Base-by-base conservation (phyloP, 1,140 invertebrate species). In the Eupristina koningsbergeri region DNA sequence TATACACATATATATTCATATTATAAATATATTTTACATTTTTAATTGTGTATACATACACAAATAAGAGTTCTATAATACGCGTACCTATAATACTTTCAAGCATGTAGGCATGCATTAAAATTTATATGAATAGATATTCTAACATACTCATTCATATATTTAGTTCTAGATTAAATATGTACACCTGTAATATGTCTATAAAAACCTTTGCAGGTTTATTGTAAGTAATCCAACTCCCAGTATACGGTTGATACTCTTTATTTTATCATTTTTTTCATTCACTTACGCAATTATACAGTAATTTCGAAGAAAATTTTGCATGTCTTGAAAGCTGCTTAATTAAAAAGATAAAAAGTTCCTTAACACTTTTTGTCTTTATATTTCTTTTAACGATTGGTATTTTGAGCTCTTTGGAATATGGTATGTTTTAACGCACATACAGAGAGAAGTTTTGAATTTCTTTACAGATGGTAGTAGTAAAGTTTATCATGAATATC, bases 311-410 rank as follows among this genome's bases (percentile, higher is more conserved):
- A 83, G 77, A 81, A 85, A 67, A 34, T 63, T 73, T 61, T 41
- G 71, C n/a, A 50, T 36, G 26, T 75, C 71, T 61, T 71, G 76
- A 79, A 79, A 73, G 80, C 61, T 80, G 81, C 78, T 80, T 85
- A 83, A 85, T 85, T 83, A 69, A 75, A 81, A 75, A 84, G 73
- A 86, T 84, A 78, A 78, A n/a, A 86, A 86, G 77, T 67, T 69
- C 26, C 74, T 26, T 31, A 67, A 50, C 81, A 53, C n/a, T 67
- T 67, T 79, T 73, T 58, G n/a, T 69, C 80, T 86, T 45, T 77
- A 17, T 80, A 29, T 81, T 26, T 67, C 81, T 79, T 19, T 61
- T 78, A 45, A 26, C 58, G 45, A 67, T 77, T 63, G 45, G 50
- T 67, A 76, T 77, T 64, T 69, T 31, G n/a, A 53, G 34, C 36